Conservation (phyloP, 2,113 vertebrate species). For the Sinosuthora webbiana region DNA sequence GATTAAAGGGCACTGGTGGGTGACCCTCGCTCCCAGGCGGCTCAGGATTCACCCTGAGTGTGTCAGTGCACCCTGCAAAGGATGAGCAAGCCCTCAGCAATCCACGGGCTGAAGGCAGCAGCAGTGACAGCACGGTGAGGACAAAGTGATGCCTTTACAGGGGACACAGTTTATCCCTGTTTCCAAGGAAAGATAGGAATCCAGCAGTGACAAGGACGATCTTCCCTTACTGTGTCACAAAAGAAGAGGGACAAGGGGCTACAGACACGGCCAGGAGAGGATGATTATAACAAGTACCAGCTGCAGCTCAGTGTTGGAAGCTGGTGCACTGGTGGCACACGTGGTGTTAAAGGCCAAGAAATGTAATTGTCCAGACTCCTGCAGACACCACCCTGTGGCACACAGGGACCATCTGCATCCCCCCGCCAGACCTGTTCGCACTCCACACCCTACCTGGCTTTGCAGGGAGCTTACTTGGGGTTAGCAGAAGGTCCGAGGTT, state of each 20-base stretch:
- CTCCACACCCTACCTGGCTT: neutral
- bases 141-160: neutral
- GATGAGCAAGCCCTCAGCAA: neutral
- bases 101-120: neutral
- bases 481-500: conserved; percentile 96
- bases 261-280: neutral
- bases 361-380: neutral
- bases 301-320: neutral
- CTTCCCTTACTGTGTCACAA: neutral
- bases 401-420: neutral
- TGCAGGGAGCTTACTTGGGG: conserved; percentile 86
- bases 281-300: neutral
- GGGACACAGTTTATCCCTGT: neutral
- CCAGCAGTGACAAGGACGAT: neutral
- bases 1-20: neutral
- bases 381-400: neutral
- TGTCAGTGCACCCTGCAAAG: neutral
- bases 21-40: neutral
- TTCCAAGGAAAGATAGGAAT: neutral
- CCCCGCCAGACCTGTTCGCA: neutral
- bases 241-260: neutral
- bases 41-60: accelerated
- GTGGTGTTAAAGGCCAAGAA: neutral
- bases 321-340: neutral
- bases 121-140: neutral